Evolutionary conservation across 2,888 invertebrate genomes (phyloP).

Genomic region (Torymus auratus): DNA sequence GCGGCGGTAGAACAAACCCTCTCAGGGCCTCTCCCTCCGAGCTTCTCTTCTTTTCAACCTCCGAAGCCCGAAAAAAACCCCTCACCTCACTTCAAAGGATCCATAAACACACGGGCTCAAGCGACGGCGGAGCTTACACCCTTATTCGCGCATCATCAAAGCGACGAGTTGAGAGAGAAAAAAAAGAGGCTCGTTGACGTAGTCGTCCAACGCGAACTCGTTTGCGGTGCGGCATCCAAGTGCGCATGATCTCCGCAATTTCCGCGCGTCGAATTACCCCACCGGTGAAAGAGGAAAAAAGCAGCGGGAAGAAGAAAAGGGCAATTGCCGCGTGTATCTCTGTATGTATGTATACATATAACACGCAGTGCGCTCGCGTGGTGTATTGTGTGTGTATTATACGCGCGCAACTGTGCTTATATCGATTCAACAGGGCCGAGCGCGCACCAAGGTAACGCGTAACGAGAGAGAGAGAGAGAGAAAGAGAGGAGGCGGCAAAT

Average conservation of each 20-base stretch:
- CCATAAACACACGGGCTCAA: background rate
- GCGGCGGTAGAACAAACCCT: no score
- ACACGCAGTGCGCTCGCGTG: no score
- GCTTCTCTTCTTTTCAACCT: background rate
- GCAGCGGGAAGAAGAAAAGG: background rate
- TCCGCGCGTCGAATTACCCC: constrained; percentile 20
- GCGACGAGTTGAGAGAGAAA: background rate
- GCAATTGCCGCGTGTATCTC: background rate
- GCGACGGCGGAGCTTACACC: background rate
- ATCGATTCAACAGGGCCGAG: constrained; percentile 67
- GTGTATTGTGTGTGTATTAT: no score
- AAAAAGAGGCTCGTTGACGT: constrained; percentile 21
- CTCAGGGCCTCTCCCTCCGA: no score
- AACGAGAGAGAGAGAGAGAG: no score
- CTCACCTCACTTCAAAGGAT: constrained; percentile 11
- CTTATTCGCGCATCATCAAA: constrained; percentile 14
- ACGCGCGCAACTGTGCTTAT: constrained; percentile 37
- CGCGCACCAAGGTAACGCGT: constrained; percentile 66
- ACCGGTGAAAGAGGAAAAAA: constrained; percentile 18
- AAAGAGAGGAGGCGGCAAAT: background rate
- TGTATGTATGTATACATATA: no score
- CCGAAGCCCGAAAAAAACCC: background rate
- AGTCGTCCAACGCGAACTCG: background rate
- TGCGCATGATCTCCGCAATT: constrained; percentile 30
- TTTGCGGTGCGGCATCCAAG: background rate